Conservation (phyloP, 2,888 invertebrate species). For the Syritta pipiens region DNA sequence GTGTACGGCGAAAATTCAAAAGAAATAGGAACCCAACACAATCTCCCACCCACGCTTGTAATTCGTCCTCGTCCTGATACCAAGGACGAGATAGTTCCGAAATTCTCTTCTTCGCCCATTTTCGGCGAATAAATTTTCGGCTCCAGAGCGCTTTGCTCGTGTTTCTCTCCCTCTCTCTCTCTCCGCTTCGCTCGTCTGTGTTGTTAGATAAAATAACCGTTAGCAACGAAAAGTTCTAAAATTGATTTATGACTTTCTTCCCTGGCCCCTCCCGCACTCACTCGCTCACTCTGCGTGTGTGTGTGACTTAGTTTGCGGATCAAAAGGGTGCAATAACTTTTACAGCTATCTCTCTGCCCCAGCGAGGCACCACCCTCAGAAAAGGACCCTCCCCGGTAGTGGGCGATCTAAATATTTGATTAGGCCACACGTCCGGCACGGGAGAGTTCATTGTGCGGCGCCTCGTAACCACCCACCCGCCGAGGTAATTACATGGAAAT, state of each 20-base stretch:
- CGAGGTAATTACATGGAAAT: conserved; percentile 45
- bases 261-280: not conserved
- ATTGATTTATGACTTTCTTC: conserved; percentile 56
- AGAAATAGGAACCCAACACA: too few relatives aligned
- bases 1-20: too few relatives aligned
- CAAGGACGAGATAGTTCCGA: conserved; percentile 13
- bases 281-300: not conserved
- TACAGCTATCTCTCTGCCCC: not conserved
- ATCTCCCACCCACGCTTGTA: too few relatives aligned
- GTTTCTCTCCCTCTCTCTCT: conserved; percentile 34
- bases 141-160: too few relatives aligned
- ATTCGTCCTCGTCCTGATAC: not conserved
- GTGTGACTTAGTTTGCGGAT: conserved; percentile 20
- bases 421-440: conserved; percentile 20
- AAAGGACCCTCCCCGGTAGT: not conserved
- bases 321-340: conserved; percentile 39
- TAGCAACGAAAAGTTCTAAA: conserved; percentile 43
- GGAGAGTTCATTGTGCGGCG: not conserved
- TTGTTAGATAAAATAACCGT: conserved; percentile 50
- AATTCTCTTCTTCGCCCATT: conserved; percentile 35
- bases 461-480: too few relatives aligned
- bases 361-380: not conserved
- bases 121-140: conserved; percentile 54
- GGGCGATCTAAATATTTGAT: conserved; percentile 63
- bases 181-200: conserved; percentile 11